Evolutionary conservation across 1,140 invertebrate species (phyloP).

Genomic region (Magallana angulata): DNA sequence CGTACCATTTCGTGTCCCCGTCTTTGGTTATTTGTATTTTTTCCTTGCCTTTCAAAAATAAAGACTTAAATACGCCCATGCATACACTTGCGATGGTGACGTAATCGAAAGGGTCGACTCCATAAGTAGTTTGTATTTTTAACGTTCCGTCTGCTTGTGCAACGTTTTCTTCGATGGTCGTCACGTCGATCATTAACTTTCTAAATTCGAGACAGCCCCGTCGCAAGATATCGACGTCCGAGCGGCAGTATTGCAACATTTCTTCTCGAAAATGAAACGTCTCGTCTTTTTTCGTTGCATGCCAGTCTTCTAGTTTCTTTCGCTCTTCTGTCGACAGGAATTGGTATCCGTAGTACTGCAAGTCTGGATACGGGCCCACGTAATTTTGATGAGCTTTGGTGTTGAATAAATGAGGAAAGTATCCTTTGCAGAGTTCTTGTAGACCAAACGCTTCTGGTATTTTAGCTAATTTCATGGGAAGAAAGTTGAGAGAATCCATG

Average conservation of each 20-base stretch:
- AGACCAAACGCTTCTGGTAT: no score
- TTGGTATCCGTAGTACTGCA: conserved; percentile 46
- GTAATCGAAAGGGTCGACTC: conserved; percentile 52
- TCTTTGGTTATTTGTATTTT: conserved; percentile 38
- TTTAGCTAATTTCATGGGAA: no score
- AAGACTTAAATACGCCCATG: conserved; percentile 17
- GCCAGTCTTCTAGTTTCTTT: conserved; percentile 51
- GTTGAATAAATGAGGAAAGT: conserved; percentile 34
- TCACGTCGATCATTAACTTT: conserved; percentile 48
- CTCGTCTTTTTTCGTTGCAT: conserved; percentile 35
- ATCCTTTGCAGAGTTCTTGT: no score
- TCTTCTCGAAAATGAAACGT: conserved; percentile 52
- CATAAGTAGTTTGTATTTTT: neutral
- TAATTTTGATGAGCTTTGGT: conserved; percentile 53
- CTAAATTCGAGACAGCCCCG: conserved; percentile 45
- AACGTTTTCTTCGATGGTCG: neutral
- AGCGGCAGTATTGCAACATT: conserved; percentile 39
- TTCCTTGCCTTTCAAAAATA: conserved; percentile 32
- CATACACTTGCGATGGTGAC: conserved; percentile 50
- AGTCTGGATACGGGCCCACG: conserved; percentile 40
- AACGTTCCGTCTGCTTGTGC: conserved; percentile 38
- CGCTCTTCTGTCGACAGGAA: conserved; percentile 44
- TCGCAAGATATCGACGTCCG: conserved; percentile 56
- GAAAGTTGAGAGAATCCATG: no score
- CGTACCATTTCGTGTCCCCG: neutral